Evolutionary conservation across 2,888 invertebrate species (phyloP), one percentile per base, ranked within the genome.

Genomic region (Thecophora atra): DNA sequence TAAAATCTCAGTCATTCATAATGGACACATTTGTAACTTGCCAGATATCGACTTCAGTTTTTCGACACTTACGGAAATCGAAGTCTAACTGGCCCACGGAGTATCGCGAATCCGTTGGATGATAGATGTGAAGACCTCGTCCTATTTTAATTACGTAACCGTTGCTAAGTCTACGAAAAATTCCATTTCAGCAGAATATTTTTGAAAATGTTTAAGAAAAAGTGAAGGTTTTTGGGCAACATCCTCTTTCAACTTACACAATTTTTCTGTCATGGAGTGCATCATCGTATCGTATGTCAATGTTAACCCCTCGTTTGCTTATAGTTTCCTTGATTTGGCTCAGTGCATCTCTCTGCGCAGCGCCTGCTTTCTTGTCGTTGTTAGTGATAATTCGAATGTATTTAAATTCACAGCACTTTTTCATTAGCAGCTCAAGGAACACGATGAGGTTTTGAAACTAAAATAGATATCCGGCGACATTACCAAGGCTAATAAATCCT

Each of bases 71-170:
- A 74, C 97, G 87, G 58, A 95, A 88, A 80, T 94, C 93, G 80
- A 92, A 88, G 82, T 97, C 95, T 80, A 89, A 92, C 66, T 90
- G 88, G 1, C 97, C 97, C 0, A 97, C 85, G 7, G 80, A 79
- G 30, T 90, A 89, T 82, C 93, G 92, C 81, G 93, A 93, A 75
- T 90, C 90, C 28, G 91, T 90, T 0, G 93, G 89, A 86, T 95
- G 96, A 84, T 93, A 97, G 81, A 93, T 94, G 83, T 97, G 96
- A 73, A 97, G 85, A 0, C 97, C 97, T 80, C 97, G 88, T 7
- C 97, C 97, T 76, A 97, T 95, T 89, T 97, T 96, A 69, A 97
- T 92, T 30, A 96, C 91, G 93, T 95, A 97, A 0, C 97, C 97
- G 77, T 93, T 95, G 73, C 77, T 77, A 26, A 78, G 72, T 1